A percentile compares a stretch with the other conserved stretches of the same genome.
Conservation (phyloP, 2,113 vertebrate genomes). For the Microcebus lehilahytsara region DNA sequence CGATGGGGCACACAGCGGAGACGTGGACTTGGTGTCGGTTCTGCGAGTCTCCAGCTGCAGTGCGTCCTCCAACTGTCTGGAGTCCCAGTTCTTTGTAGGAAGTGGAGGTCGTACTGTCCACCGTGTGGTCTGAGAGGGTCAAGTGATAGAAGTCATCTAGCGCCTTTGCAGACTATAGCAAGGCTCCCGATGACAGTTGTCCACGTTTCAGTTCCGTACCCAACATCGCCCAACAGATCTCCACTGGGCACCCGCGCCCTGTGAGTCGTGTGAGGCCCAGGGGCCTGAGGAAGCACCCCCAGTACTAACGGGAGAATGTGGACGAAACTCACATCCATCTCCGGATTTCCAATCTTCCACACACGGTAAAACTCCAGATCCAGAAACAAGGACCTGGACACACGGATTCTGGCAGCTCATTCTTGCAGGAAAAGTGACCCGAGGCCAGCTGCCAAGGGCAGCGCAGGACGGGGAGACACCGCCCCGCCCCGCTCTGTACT, state of each 20-base stretch:
- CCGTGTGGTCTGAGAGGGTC: neutral
- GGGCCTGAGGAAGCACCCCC: neutral
- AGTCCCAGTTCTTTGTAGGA: neutral
- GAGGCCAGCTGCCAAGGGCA: no score
- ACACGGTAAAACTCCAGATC: neutral
- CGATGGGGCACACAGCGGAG: neutral
- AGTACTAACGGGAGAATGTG: neutral
- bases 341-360: neutral
- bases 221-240: neutral
- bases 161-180: neutral
- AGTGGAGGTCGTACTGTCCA: neutral
- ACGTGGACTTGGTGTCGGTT: accelerated
- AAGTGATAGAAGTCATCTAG: neutral
- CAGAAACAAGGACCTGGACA: neutral
- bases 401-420: neutral
- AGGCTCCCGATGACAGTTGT: no score
- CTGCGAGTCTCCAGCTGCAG: accelerated
- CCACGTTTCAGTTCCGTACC: no score
- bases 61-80: accelerated
- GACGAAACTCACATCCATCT: neutral
- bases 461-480: no score
- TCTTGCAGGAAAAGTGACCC: neutral
- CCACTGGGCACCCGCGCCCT: neutral
- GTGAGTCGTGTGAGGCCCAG: no score
- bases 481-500: no score